Evolutionary conservation across 2,113 vertebrate species (phyloP), one percentile per base, ranked within the genome.

Genomic region (Neolamprologus kungweensis): DNA sequence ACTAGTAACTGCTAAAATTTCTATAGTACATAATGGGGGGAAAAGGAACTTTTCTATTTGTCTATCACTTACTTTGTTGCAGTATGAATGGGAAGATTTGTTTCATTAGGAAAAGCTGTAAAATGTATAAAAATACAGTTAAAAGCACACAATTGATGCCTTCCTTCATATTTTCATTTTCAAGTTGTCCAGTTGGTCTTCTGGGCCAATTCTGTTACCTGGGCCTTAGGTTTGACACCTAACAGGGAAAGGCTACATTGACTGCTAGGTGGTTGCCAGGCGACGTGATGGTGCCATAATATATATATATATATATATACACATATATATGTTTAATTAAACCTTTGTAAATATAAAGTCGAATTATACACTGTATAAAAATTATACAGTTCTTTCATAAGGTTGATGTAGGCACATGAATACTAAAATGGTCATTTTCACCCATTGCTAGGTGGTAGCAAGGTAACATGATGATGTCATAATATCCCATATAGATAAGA

Each of bases 11-110:
- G 31, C 31, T 35, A 63, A 63, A 12, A 3, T 35, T 11, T 65
- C 9, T 65, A 35, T 35, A n/a, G 58, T 12, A n/a, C 9, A 35
- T 35, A 63, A 4, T 5, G 1, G 17, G 16, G 12, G 23, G 0
- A 0, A 1, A 13, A 2, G 8, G 17, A 35, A n/a, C 10, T 0
- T 65, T 65, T 65, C 31, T 35, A 65, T 65, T 65, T 35, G 17
- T 37, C 31, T 65, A 0, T n/a, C 17, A 63, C 58, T 33, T 33
- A 63, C 16, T 63, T 37, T 65, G 33, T 2, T 65, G 19, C 60
- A 37, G 10, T 37, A 65, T 21, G 1, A 65, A 65, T n/a, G 33
- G 60, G 19, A 10, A 5, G 60, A 37, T 37, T 37, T 21, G 19
- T 37, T 13, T 65, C 0, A 37, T 65, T 37, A 3, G 33, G 33